phyloP scores from a whole-genome alignment of 2,113 vertebrate species.

The Montifringilla adamsi region DNA sequence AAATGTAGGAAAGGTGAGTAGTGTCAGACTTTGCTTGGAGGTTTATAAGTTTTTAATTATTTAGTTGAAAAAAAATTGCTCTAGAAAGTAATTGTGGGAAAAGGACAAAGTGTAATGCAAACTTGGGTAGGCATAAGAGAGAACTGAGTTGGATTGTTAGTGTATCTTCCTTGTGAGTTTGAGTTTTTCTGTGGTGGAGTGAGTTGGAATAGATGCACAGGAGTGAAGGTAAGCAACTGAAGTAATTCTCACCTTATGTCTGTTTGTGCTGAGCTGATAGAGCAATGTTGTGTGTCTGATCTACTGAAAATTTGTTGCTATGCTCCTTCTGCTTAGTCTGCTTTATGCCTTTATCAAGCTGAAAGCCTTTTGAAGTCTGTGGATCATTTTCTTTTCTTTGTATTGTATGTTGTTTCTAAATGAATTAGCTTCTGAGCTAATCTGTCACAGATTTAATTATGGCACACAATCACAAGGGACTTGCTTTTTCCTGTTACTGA shows the following conservation, averaged over 20 bases:
- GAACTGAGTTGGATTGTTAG: neutral
- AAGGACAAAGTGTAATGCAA: neutral
- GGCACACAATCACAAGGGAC: neutral
- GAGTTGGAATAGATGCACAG: neutral
- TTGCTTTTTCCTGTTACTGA: neutral
- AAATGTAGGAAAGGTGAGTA: neutral
- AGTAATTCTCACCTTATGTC: neutral
- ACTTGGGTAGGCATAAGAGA: neutral
- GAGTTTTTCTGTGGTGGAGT: neutral
- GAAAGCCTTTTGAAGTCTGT: constrained; percentile 48
- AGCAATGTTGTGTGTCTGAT: neutral
- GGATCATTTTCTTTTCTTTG: constrained; percentile 35
- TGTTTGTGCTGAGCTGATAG: neutral
- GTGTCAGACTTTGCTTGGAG: neutral
- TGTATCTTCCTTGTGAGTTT: neutral
- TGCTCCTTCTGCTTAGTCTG: neutral
- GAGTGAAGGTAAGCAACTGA: neutral
- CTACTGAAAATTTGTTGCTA: neutral
- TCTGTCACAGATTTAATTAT: constrained; percentile 57
- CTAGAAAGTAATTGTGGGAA: neutral
- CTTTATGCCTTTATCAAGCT: neutral
- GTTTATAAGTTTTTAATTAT: neutral
- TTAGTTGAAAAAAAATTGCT: neutral
- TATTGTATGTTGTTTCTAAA: constrained; percentile 39
- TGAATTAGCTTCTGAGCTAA: constrained; percentile 44